These are phyloP conservation scores for Lates japonicus DNA, from an alignment of 2,797 vertebrate species.

Conservation along the genomic window DNA sequence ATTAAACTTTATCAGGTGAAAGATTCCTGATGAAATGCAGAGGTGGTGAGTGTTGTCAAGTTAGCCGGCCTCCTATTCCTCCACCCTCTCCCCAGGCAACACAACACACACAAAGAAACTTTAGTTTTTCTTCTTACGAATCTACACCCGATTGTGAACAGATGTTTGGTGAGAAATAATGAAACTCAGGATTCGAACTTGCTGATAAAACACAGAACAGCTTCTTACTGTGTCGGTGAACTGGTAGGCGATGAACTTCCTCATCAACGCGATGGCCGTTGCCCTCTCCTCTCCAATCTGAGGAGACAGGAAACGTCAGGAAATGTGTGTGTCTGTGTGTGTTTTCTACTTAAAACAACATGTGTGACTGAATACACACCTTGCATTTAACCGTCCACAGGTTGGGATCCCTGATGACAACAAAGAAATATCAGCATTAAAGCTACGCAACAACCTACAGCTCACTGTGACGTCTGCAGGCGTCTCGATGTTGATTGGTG, in stretches of 20 bases:
- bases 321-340: not conserved
- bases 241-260: slow-evolving; percentile 99
- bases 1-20: too few relatives aligned
- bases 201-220: fast-evolving
- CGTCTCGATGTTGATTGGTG: slow-evolving; percentile 10
- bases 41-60: too few relatives aligned
- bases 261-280: slow-evolving; percentile 94
- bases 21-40: too few relatives aligned
- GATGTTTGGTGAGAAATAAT: too few relatives aligned
- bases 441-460: fast-evolving
- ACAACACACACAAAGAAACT: too few relatives aligned
- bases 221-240: slow-evolving; percentile 93
- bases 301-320: not conserved
- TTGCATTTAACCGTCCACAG: slow-evolving; percentile 98
- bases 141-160: too few relatives aligned
- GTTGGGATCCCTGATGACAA: slow-evolving; percentile 90
- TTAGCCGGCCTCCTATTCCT: too few relatives aligned
- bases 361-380: slow-evolving; percentile 78
- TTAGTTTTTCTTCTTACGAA: too few relatives aligned
- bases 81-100: too few relatives aligned
- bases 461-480: fast-evolving
- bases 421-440: slow-evolving; percentile 6
- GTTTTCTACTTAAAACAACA: not conserved
- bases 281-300: slow-evolving; percentile 95
- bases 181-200: too few relatives aligned